These are phyloP conservation scores for Drosophila pectinifera DNA, from an alignment of 1,140 invertebrate species.

Conservation along the genomic window DNA sequence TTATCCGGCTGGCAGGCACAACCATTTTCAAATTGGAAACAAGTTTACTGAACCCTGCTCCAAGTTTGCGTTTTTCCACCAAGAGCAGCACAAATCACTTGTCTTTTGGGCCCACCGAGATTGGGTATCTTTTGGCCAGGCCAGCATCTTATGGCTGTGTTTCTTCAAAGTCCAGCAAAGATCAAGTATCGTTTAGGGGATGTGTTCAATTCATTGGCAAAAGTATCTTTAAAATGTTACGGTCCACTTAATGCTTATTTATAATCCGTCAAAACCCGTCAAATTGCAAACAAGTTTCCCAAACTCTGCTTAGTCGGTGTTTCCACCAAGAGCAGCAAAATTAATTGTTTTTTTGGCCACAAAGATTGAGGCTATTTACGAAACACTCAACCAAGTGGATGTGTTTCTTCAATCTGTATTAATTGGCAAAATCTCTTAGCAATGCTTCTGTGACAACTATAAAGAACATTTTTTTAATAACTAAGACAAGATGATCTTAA, in stretches of 20 bases:
- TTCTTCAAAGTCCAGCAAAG: slow-evolving; percentile 20
- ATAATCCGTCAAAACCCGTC: not conserved
- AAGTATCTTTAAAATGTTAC: not conserved
- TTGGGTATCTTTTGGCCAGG: slow-evolving; percentile 13
- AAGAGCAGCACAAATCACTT: slow-evolving; percentile 39
- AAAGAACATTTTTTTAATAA: too few species aligned
- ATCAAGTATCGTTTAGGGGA: slow-evolving; percentile 14
- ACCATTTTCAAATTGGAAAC: slow-evolving; percentile 49
- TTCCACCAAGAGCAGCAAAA: not conserved
- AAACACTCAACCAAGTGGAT: not conserved
- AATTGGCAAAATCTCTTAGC: too few species aligned
- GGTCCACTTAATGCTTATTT: not conserved
- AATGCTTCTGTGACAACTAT: not conserved
- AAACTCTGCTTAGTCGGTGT: not conserved
- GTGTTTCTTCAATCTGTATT: too few species aligned
- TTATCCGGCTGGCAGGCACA: slow-evolving; percentile 43
- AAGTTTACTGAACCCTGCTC: slow-evolving; percentile 44
- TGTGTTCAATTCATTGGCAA: slow-evolving; percentile 7
- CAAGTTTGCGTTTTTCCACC: slow-evolving; percentile 30
- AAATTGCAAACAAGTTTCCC: not conserved
- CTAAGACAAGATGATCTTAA: not conserved
- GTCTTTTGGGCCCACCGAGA: slow-evolving; percentile 10
- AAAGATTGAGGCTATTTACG: not conserved
- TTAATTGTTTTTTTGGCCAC: not conserved
- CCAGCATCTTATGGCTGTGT: slow-evolving; percentile 9